A percentile compares a stretch with the other conserved stretches of the same genome.
Conservation (phyloP, 1,140 invertebrate genomes). For the Drosophila sproati region DNA sequence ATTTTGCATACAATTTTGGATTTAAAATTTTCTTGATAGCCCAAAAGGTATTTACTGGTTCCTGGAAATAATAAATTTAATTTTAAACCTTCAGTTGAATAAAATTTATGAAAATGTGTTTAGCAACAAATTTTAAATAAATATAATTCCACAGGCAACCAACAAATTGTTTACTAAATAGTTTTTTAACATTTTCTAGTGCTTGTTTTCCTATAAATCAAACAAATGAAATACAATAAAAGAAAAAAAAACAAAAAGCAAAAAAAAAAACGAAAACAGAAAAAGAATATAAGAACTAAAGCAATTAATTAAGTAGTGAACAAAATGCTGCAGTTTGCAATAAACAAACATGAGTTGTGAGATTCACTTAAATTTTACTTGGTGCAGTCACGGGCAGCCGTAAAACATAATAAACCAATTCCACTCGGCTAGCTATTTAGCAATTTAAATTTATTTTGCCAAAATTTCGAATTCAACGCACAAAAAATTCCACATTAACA, state of each 20-base stretch:
- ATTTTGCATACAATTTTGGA: background rate
- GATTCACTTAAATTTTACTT: constrained; percentile 37
- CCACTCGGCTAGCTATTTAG: constrained; percentile 21
- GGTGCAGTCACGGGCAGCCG: constrained; percentile 30
- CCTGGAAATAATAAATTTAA: background rate
- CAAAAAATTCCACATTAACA: constrained; percentile 48
- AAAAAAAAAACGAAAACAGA: constrained; percentile 37
- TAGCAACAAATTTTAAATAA: constrained; percentile 8
- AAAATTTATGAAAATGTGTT: constrained; percentile 16
- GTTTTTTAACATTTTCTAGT: constrained; percentile 66
- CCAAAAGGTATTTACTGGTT: constrained; percentile 1
- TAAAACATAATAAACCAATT: constrained; percentile 11
- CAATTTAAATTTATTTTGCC: constrained; percentile 16
- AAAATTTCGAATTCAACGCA: constrained; percentile 47
- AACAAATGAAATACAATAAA: constrained; percentile 40
- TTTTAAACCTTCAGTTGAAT: constrained; percentile 29
- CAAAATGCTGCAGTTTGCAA: constrained; percentile 58
- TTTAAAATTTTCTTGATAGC: background rate
- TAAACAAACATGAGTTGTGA: constrained; percentile 41
- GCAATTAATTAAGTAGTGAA: constrained; percentile 72
- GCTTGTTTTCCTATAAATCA: constrained; percentile 73
- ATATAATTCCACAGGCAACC: constrained; percentile 34
- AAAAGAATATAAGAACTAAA: constrained; percentile 26
- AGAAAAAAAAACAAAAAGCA: constrained; percentile 10
- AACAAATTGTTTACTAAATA: constrained; percentile 49